These are phyloP conservation scores for Ryuthela nishihirai DNA, from an alignment of 2,888 invertebrate genomes.

Conservation along the genomic window DNA sequence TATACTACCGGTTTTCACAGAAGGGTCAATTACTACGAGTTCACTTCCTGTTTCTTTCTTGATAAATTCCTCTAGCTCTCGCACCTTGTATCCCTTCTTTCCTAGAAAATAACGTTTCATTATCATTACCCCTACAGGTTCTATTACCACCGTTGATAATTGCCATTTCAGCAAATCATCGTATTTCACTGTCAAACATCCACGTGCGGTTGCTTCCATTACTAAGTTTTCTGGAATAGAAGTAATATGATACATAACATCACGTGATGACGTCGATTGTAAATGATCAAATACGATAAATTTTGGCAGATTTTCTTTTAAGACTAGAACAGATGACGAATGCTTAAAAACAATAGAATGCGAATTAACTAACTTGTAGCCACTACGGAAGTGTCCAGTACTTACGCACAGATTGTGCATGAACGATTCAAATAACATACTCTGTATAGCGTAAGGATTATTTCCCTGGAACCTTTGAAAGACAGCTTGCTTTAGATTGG, in stretches of 20 bases:
- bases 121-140: conserved; percentile 22
- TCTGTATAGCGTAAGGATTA: neutral
- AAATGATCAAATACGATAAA: conserved; percentile 22
- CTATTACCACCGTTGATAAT: conserved; percentile 2
- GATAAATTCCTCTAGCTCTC: conserved; percentile 8
- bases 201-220: neutral
- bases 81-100: conserved; percentile 4
- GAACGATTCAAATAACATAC: conserved; percentile 25
- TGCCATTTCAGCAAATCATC: conserved; percentile 13
- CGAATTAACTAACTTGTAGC: conserved; percentile 11
- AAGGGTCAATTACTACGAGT: conserved; percentile 18
- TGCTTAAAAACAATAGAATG: conserved; percentile 3
- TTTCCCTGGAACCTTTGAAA: neutral
- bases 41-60: conserved; percentile 11
- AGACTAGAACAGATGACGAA: conserved; percentile 6
- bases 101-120: conserved; percentile 18
- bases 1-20: conserved; percentile 13
- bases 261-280: neutral
- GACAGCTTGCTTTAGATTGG: conserved; percentile 6
- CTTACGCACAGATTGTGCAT: conserved; percentile 19
- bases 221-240: conserved; percentile 6
- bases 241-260: conserved; percentile 13
- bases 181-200: conserved; percentile 2
- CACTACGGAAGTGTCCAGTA: conserved; percentile 16
- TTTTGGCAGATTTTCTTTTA: conserved; percentile 15